Conservation (phyloP, 2,797 vertebrate genomes). For the Pseudochirops corinnae region DNA sequence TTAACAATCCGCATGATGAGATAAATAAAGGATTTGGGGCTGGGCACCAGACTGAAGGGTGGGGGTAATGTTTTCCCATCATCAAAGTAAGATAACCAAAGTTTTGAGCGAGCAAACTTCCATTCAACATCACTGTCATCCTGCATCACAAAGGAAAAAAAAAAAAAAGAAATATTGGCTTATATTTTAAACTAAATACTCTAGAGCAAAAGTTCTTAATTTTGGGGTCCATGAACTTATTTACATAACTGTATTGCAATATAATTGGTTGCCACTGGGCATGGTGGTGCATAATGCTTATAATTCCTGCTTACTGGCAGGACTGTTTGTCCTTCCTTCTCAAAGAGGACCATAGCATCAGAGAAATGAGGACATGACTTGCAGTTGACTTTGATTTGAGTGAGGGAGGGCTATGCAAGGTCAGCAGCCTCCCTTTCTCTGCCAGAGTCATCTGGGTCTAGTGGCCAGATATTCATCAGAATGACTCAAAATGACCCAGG, state of each 20-base stretch:
- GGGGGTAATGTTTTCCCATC: conserved; percentile 93
- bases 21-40: conserved; percentile 91
- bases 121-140: conserved; percentile 97
- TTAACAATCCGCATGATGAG: conserved; percentile 87
- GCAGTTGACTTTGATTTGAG: too few relatives aligned
- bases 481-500: too few relatives aligned
- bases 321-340: neutral
- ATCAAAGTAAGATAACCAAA: conserved; percentile 98
- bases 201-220: neutral
- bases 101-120: conserved; percentile 97
- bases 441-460: too few relatives aligned
- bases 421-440: too few relatives aligned
- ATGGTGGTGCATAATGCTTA: neutral
- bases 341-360: too few relatives aligned
- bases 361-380: too few relatives aligned
- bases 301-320: neutral
- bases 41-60: conserved; percentile 96
- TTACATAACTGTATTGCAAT: neutral
- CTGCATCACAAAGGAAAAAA: conserved; percentile 82
- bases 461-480: too few relatives aligned
- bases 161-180: conserved; percentile 26
- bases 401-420: too few relatives aligned
- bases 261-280: neutral
- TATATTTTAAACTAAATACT: conserved; percentile 45
- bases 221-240: neutral